These are phyloP conservation scores for Leptogaster cylindrica DNA, from an alignment of 2,888 invertebrate species.

Conservation along the genomic window DNA sequence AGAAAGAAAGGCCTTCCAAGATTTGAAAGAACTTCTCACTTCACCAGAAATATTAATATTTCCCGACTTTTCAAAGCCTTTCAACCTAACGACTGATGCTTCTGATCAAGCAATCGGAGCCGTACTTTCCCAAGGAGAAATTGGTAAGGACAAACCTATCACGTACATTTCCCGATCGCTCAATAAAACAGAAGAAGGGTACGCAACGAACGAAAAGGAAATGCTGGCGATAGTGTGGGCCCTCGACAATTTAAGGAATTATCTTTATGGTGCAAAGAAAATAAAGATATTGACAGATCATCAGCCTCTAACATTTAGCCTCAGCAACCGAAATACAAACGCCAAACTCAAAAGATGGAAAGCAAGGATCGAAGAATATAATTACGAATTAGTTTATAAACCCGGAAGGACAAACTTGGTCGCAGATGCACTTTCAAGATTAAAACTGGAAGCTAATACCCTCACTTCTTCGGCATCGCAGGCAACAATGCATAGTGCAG, in stretches of 20 bases:
- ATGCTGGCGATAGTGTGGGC: slow-evolving; percentile 38
- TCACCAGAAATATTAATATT: slow-evolving; percentile 45
- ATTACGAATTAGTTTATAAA: slow-evolving; percentile 42
- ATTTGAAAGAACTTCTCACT: slow-evolving; percentile 45
- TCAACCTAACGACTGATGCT: slow-evolving; percentile 37
- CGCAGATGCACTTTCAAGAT: slow-evolving; percentile 42
- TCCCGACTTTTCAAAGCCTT: slow-evolving; percentile 44
- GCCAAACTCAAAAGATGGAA: slow-evolving; percentile 42
- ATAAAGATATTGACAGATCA: slow-evolving; percentile 37
- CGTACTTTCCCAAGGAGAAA: slow-evolving; percentile 17
- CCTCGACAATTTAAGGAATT: slow-evolving; percentile 33
- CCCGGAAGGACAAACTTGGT: slow-evolving; percentile 26
- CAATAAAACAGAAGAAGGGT: slow-evolving; percentile 39
- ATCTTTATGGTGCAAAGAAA: slow-evolving; percentile 35
- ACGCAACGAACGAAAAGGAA: slow-evolving; percentile 33
- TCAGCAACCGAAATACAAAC: slow-evolving; percentile 41
- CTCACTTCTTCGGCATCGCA: slow-evolving; percentile 2
- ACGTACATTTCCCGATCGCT: slow-evolving; percentile 40
- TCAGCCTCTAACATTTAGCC: slow-evolving; percentile 27
- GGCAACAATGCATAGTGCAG: slow-evolving; percentile 46
- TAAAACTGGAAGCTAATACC: slow-evolving; percentile 18
- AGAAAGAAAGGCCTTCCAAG: slow-evolving; percentile 44
- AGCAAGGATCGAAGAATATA: slow-evolving; percentile 46
- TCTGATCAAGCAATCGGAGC: slow-evolving; percentile 36
- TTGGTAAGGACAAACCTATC: too few relatives aligned